Evolutionary conservation across 1,140 invertebrate genomes (phyloP).

Genomic region (Halesus radiatus): DNA sequence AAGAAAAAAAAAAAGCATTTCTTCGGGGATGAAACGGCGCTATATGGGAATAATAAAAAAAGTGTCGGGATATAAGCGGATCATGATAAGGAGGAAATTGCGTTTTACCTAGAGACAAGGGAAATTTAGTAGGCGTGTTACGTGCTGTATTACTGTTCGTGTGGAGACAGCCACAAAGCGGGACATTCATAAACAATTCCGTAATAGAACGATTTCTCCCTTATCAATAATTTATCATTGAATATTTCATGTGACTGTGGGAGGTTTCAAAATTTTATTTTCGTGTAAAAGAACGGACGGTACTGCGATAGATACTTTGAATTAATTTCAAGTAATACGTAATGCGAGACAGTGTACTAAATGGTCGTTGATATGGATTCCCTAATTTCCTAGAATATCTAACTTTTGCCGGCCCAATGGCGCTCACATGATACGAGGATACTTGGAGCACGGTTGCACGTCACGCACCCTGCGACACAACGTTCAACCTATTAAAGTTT

Average conservation of each 20-base stretch:
- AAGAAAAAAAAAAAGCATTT: background rate
- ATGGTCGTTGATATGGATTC: constrained; percentile 14
- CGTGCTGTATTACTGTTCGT: background rate
- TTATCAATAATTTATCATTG: constrained; percentile 24
- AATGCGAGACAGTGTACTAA: background rate
- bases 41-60: constrained; percentile 47
- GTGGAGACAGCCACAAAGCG: background rate
- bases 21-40: background rate
- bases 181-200: constrained; percentile 22
- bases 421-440: no score
- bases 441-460: no score
- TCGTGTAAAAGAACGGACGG: background rate
- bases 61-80: constrained; percentile 49
- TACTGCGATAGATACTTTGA: background rate
- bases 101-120: constrained; percentile 45
- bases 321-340: background rate
- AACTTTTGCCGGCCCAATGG: no score
- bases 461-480: no score
- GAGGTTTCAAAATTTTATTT: background rate
- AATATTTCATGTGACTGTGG: constrained; percentile 3
- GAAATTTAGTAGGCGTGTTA: constrained; percentile 45
- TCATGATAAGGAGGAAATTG: constrained; percentile 48
- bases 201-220: background rate
- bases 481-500: no score
- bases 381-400: no score